Evolutionary conservation across 2,113 vertebrate species (phyloP).

Genomic region (Pomatorhinus ruficollis): DNA sequence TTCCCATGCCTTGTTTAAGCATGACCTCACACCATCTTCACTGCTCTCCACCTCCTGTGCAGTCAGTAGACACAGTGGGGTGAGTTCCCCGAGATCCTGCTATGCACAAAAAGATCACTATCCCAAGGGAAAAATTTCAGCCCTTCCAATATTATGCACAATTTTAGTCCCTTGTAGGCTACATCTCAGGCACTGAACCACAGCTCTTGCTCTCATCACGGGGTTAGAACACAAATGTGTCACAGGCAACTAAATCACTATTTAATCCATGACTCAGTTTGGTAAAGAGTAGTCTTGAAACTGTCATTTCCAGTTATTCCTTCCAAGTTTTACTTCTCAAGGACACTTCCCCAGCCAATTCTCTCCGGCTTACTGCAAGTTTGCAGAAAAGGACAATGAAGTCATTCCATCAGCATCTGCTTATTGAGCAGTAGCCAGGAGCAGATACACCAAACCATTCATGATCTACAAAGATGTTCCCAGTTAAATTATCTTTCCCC

Average conservation of each 20-base stretch:
- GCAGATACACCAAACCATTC: neutral
- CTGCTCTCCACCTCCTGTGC: neutral
- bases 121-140: neutral
- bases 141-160: neutral
- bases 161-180: neutral
- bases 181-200: neutral
- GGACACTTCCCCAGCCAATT: neutral
- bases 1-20: neutral
- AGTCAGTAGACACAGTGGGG: neutral
- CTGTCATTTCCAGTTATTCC: neutral
- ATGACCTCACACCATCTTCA: neutral
- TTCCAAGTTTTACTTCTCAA: neutral
- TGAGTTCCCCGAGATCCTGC: accelerated
- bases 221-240: neutral
- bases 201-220: neutral
- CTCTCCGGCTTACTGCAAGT: neutral
- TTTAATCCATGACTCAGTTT: neutral
- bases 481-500: neutral
- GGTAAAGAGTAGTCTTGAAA: neutral
- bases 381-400: neutral
- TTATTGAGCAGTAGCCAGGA: neutral
- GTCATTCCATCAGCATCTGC: neutral
- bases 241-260: neutral
- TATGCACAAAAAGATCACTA: neutral
- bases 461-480: neutral